Percentiles rank a stretch among this genome's conserved stretches.
phyloP scores from a whole-genome alignment of 2,113 vertebrate genomes.

The Eurystomus gularis region DNA sequence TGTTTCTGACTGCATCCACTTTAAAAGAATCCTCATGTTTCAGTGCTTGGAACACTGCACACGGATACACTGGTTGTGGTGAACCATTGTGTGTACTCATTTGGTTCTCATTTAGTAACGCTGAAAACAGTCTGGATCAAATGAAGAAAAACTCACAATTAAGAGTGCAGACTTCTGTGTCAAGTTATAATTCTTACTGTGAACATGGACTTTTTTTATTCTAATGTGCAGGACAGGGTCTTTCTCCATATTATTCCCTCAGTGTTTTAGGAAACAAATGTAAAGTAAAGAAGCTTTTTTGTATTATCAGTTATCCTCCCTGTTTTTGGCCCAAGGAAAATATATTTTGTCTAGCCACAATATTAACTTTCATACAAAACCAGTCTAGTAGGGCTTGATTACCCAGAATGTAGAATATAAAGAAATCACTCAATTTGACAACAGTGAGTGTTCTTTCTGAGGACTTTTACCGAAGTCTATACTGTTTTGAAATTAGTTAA shows the following conservation, averaged over 20 bases:
- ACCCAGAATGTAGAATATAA: neutral
- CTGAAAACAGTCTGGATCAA: neutral
- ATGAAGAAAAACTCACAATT: neutral
- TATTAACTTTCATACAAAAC: neutral
- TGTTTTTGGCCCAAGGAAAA: neutral
- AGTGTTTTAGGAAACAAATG: neutral
- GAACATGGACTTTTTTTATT: neutral
- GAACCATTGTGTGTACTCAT: neutral
- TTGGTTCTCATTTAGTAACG: conserved; percentile 7
- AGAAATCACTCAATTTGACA: neutral
- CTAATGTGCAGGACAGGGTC: neutral
- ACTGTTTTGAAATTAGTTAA: neutral
- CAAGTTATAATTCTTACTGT: neutral
- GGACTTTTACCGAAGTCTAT: neutral
- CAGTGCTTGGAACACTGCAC: neutral
- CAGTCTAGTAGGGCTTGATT: neutral
- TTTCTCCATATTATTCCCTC: neutral
- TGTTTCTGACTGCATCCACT: neutral
- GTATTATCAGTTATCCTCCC: neutral
- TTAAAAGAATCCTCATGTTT: neutral
- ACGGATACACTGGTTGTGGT: neutral
- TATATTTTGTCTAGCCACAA: neutral
- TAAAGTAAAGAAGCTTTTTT: neutral
- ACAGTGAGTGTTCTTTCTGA: neutral
- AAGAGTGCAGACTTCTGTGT: neutral